Percentiles rank a stretch among this genome's conserved stretches.
Evolutionary conservation across 2,888 invertebrate genomes (phyloP).

Genomic region (Caenorhabditis sinica): DNA sequence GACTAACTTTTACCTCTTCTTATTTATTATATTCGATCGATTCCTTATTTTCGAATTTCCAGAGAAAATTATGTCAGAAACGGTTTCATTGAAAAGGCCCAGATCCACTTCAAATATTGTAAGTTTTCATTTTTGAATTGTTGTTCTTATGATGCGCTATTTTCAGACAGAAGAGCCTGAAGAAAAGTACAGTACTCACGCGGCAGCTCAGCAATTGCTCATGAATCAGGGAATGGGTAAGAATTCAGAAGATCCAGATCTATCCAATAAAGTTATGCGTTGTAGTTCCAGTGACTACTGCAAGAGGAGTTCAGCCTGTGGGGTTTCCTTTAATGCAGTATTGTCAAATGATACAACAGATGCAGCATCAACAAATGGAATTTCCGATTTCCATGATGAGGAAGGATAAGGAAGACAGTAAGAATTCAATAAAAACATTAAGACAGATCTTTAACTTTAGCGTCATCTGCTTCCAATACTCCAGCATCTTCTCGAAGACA

Average conservation of each 20-base stretch:
- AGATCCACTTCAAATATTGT: slow-evolving; percentile 31
- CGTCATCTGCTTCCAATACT: slow-evolving; percentile 3
- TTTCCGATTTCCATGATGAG: slow-evolving; percentile 10
- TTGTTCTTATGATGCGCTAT: not conserved
- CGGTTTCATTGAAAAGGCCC: slow-evolving; percentile 42
- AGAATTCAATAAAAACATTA: not conserved
- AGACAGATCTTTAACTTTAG: not conserved
- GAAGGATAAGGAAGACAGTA: slow-evolving; percentile 39
- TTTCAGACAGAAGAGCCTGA: slow-evolving; percentile 56
- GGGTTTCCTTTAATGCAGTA: slow-evolving; percentile 46
- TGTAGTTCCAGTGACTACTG: slow-evolving; percentile 22
- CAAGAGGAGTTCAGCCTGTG: slow-evolving; percentile 29
- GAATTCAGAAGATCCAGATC: not conserved
- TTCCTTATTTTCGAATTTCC: slow-evolving; percentile 2
- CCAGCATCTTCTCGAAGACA: slow-evolving; percentile 41
- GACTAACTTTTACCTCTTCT: slow-evolving; percentile 53
- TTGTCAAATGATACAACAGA: slow-evolving; percentile 52
- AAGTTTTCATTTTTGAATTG: not conserved
- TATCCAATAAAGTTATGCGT: too few species aligned
- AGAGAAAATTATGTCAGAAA: slow-evolving; percentile 30
- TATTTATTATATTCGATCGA: slow-evolving; percentile 24
- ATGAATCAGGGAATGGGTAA: slow-evolving; percentile 23
- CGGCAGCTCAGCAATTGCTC: slow-evolving; percentile 15
- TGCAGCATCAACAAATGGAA: slow-evolving; percentile 51
- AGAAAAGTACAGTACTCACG: slow-evolving; percentile 35